Base-by-base conservation (phyloP, 2,797 vertebrate species). In the Bradypus variegatus region DNA sequence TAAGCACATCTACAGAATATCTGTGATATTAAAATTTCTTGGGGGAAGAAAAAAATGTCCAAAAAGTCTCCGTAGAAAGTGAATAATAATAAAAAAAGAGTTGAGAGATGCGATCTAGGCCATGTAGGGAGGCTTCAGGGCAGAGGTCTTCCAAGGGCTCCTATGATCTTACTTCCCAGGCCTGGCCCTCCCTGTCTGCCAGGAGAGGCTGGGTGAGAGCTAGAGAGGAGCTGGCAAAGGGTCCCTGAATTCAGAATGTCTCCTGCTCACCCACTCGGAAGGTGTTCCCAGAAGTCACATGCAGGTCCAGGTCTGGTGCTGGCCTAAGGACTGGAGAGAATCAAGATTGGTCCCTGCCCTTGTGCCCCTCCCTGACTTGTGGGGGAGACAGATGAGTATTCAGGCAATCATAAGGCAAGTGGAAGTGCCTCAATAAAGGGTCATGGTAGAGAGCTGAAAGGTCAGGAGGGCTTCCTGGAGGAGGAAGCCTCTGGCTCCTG, bases 261-360 rank as follows among this genome's bases (percentile, higher is more conserved):
- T 72, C 69, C 64, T 48, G 23, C 21, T 55, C 9, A 3, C 25
- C 9, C 19, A 6, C 58, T 21, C 10, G 10, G 53, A 36, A 36
- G 27, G 19, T 18, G 0, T 19, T 29, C 48, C 31, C 0, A 4
- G 6, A 27, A 55, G 33, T 41, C 29, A 1, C 5, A 1, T 4
- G 21, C 60, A 72, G 36, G 25, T 14, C 73, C 33, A 12, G 31
- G n/a, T 41, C 16, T 38, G 12, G 3, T 7, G 29, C 55, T 58
- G 62, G 50, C 23, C 77, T 82, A 16, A 60, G 48, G 12, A 58
- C 2, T 8, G 64, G n/a, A 60, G 77, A 62, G 16, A 55, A 48
- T 15, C 58, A 25, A 48, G 62, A 67, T 25, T 1, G 16, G 53
- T 69, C 36, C 82, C 16, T 15, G 33, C n/a, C 41, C 15, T 14